phyloP scores from a whole-genome alignment of 2,888 invertebrate species.

The Drosophila robusta region DNA sequence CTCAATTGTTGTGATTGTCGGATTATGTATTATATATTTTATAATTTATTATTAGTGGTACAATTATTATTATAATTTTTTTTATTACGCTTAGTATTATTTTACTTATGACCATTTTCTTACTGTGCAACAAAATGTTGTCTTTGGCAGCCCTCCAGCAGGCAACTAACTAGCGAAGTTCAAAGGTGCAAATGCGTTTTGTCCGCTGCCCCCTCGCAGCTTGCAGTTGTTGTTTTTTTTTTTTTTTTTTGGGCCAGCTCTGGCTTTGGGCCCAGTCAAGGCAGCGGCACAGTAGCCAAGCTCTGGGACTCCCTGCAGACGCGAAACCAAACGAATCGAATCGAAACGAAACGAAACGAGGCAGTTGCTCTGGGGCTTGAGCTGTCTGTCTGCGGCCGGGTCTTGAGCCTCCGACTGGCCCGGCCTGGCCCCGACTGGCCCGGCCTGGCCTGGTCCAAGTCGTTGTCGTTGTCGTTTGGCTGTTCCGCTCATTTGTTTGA shows the following conservation, averaged over 20 bases:
- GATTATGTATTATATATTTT: too few relatives aligned
- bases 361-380: constrained; percentile 37
- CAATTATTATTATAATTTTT: too few relatives aligned
- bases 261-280: constrained; percentile 29
- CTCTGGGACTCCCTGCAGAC: constrained; percentile 42
- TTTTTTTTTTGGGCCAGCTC: too few relatives aligned
- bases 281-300: constrained; percentile 45
- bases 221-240: too few relatives aligned
- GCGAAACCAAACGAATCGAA: constrained; percentile 16
- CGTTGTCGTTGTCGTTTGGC: constrained; percentile 28
- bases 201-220: constrained; percentile 24
- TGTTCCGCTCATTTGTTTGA: constrained; percentile 77
- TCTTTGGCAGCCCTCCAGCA: neutral
- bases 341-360: constrained; percentile 29
- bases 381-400: neutral
- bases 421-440: neutral
- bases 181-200: constrained; percentile 80
- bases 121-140: neutral
- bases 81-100: too few relatives aligned
- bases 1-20: too few relatives aligned
- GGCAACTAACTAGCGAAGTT: constrained; percentile 58
- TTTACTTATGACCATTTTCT: too few relatives aligned
- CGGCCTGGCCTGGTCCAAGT: constrained; percentile 1
- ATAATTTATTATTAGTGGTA: too few relatives aligned
- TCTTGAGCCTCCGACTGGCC: constrained; percentile 1